phyloP scores from a whole-genome alignment of 2,113 vertebrate species.

The Crypturellus undulatus region DNA sequence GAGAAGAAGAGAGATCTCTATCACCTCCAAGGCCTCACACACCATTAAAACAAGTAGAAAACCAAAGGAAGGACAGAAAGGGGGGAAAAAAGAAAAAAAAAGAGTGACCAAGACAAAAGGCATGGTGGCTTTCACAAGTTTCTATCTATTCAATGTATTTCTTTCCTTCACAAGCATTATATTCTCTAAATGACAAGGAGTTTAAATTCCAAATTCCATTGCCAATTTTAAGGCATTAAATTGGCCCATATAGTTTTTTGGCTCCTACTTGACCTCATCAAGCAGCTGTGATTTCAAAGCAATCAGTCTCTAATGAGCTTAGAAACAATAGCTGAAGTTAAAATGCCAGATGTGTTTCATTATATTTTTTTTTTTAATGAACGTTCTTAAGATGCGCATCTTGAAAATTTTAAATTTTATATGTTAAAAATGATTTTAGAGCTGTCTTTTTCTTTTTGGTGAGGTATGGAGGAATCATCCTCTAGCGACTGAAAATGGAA shows the following conservation, averaged over 20 bases:
- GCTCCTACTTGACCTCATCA: slow-evolving; percentile 64
- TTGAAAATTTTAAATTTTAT: slow-evolving; percentile 62
- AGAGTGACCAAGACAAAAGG: background rate
- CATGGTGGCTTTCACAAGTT: background rate
- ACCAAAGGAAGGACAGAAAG: background rate
- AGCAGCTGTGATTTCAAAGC: slow-evolving; percentile 71
- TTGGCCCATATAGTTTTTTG: slow-evolving; percentile 60
- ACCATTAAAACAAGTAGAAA: background rate
- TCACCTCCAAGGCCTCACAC: background rate
- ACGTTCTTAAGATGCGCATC: slow-evolving; percentile 37
- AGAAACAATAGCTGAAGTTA: slow-evolving; percentile 52
- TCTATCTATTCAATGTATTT: background rate
- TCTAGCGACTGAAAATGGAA: slow-evolving; percentile 61
- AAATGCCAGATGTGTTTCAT: slow-evolving; percentile 69
- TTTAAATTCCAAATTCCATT: slow-evolving; percentile 43
- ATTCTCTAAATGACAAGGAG: slow-evolving; percentile 9
- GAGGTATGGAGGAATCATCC: slow-evolving; percentile 17
- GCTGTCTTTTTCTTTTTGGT: slow-evolving; percentile 19
- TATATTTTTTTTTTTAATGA: slow-evolving; percentile 42
- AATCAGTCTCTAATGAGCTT: slow-evolving; percentile 62
- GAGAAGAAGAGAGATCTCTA: background rate
- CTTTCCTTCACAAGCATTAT: background rate
- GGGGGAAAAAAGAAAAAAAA: background rate
- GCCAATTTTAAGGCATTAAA: slow-evolving; percentile 46
- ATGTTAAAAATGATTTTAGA: slow-evolving; percentile 37